phyloP scores from a whole-genome alignment of 2,888 invertebrate species.

The Celastrina argiolus region DNA sequence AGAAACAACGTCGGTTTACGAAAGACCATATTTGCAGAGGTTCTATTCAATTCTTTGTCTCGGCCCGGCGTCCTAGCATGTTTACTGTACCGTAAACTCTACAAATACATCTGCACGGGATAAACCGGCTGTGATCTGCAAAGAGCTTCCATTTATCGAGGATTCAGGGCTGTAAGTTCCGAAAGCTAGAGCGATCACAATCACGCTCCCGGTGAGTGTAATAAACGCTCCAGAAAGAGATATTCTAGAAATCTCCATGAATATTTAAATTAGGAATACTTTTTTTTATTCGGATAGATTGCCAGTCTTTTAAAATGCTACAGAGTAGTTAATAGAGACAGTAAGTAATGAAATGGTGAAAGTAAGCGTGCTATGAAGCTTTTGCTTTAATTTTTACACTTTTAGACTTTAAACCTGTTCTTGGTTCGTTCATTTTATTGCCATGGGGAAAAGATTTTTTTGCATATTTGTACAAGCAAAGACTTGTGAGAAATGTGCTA shows the following conservation, averaged over 20 bases:
- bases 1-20: not conserved
- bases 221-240: not conserved
- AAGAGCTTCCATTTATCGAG: slow-evolving; percentile 15
- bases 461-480: too few relatives aligned
- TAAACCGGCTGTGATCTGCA: not conserved
- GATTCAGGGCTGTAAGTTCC: not conserved
- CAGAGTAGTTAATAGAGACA: too few relatives aligned
- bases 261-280: not conserved
- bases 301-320: not conserved
- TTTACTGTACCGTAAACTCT: slow-evolving; percentile 4
- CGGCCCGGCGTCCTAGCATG: not conserved
- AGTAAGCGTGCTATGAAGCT: too few relatives aligned
- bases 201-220: not conserved
- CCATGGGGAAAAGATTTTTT: not conserved
- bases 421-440: not conserved
- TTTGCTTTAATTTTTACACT: too few relatives aligned
- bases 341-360: too few relatives aligned
- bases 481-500: not conserved
- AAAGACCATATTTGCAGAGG: not conserved
- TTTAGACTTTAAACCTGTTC: too few relatives aligned
- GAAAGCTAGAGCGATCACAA: not conserved
- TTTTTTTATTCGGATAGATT: not conserved
- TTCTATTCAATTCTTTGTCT: not conserved
- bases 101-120: slow-evolving; percentile 13
- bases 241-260: not conserved